Evolutionary conservation across 1,140 invertebrate species (phyloP).

Genomic region (Platorchestia sp.): DNA sequence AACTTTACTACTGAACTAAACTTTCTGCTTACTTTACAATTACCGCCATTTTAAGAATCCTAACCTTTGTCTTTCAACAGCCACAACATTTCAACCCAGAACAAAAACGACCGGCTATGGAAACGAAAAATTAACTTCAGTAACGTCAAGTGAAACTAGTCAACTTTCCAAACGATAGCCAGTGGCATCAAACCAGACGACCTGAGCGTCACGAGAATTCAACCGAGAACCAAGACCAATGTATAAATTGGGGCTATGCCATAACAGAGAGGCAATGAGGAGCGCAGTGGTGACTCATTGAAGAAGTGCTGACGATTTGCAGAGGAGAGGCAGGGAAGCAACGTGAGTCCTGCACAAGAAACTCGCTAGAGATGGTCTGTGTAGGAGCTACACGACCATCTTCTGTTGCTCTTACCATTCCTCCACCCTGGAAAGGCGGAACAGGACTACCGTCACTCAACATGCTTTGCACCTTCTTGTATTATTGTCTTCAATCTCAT

Average conservation of each 20-base stretch:
- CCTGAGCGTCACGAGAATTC: neutral
- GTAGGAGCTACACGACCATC: conserved; percentile 55
- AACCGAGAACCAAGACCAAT: neutral
- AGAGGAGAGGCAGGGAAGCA: conserved; percentile 49
- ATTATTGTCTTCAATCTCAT: conserved; percentile 26
- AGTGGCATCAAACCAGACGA: neutral
- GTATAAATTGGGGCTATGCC: neutral
- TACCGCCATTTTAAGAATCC: neutral
- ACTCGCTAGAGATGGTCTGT: conserved; percentile 55
- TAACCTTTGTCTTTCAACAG: neutral
- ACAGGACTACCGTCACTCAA: conserved; percentile 49
- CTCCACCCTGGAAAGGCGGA: conserved; percentile 55
- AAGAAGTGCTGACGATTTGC: conserved; percentile 10
- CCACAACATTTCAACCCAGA: neutral
- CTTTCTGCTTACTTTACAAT: neutral
- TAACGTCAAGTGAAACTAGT: neutral
- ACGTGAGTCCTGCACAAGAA: conserved; percentile 55
- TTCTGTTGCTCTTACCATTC: conserved; percentile 53
- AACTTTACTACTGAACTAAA: neutral
- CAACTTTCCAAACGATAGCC: neutral
- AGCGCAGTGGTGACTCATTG: conserved; percentile 6
- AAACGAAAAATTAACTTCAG: neutral
- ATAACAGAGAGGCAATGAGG: conserved; percentile 11
- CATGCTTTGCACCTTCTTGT: conserved; percentile 7
- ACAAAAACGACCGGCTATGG: neutral